phyloP scores from a whole-genome alignment of 2,113 vertebrate genomes.

The Lasiurus borealis region DNA sequence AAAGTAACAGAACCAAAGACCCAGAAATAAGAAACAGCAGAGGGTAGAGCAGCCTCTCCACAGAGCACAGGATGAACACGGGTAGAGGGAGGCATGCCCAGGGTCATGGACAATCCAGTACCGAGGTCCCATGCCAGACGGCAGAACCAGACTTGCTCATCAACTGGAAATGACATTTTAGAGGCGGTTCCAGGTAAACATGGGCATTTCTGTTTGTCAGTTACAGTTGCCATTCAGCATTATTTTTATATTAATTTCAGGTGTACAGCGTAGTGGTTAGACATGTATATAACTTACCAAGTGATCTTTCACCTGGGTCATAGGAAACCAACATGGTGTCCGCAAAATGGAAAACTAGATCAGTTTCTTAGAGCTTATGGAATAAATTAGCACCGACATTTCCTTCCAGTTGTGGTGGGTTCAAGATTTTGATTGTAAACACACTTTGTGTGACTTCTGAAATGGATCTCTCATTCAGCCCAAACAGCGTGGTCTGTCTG shows the following conservation, averaged over 20 bases:
- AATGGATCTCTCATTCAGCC: not conserved
- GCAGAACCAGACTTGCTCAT: not conserved
- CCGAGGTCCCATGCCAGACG: too few relatives aligned
- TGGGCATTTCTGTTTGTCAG: not conserved
- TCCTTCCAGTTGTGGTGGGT: not conserved
- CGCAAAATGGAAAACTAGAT: not conserved
- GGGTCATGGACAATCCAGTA: too few relatives aligned
- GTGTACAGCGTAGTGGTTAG: not conserved
- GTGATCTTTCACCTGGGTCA: not conserved
- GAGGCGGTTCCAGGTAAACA: not conserved
- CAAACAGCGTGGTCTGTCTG: not conserved
- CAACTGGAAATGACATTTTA: not conserved
- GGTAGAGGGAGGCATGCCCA: not conserved
- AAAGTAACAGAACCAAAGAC: not conserved
- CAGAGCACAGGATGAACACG: fast-evolving
- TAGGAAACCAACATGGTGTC: not conserved
- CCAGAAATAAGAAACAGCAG: not conserved
- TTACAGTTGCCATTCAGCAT: not conserved
- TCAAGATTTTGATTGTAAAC: slow-evolving; percentile 17
- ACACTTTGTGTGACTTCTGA: not conserved
- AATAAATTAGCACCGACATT: not conserved
- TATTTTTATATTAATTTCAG: not conserved
- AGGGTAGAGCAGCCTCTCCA: not conserved
- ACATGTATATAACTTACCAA: not conserved
- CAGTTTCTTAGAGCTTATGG: not conserved